Evolutionary conservation across 1,140 invertebrate genomes (phyloP).

Genomic region (Pachypsylla venusta): DNA sequence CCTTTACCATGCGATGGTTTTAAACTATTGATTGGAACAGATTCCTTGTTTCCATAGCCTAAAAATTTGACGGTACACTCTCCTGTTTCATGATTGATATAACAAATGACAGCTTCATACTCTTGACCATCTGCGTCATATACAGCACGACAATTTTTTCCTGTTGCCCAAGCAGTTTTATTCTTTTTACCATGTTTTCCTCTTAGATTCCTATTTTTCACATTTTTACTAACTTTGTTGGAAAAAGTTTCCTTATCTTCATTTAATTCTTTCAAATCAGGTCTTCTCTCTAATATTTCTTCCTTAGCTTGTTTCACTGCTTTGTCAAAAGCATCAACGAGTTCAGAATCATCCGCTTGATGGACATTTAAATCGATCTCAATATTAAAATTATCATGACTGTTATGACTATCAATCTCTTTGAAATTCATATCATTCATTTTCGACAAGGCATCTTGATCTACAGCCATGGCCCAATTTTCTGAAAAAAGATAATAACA

Average conservation of each 20-base stretch:
- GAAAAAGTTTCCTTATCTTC: not conserved
- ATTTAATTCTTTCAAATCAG: not conserved
- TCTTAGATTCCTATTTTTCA: not conserved
- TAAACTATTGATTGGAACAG: not conserved
- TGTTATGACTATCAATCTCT: not conserved
- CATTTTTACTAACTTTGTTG: not conserved
- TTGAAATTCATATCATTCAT: not conserved
- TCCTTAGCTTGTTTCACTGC: not conserved
- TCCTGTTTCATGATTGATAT: not conserved
- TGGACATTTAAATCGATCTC: not conserved
- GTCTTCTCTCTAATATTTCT: not conserved
- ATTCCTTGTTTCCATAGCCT: constrained; percentile 3
- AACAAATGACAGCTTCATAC: not conserved
- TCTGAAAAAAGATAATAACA: too few relatives aligned
- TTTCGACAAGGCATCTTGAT: not conserved
- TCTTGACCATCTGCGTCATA: not conserved
- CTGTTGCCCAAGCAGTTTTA: not conserved
- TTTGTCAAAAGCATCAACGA: not conserved
- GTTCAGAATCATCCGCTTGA: not conserved
- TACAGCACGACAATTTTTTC: not conserved
- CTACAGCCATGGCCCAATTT: not conserved
- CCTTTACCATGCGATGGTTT: not conserved
- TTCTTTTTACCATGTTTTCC: not conserved
- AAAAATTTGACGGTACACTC: constrained; percentile 1
- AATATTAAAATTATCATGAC: not conserved